Evolutionary conservation across 1,140 invertebrate genomes (phyloP).

Genomic region (Calliphora vicina): DNA sequence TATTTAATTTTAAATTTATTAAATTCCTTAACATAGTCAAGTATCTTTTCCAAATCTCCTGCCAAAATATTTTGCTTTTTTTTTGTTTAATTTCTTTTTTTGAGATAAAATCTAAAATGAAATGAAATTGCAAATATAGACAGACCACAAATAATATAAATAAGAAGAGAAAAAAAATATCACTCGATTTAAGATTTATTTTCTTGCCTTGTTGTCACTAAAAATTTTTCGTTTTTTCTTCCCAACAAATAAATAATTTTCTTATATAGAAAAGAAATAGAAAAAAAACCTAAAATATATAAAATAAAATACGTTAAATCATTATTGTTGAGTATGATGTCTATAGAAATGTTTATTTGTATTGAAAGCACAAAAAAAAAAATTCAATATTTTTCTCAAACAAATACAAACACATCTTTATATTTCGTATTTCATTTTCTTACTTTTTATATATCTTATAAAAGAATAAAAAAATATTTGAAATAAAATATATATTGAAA

Average conservation of each 20-base stretch:
- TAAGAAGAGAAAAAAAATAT: background rate
- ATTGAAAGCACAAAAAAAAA: background rate
- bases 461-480: background rate
- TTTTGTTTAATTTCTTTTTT: background rate
- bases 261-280: no score
- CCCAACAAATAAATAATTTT: background rate
- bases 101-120: background rate
- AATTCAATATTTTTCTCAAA: background rate
- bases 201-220: background rate
- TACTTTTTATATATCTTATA: background rate
- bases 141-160: slow-evolving; percentile 20
- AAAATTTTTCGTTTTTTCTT: background rate
- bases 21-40: background rate
- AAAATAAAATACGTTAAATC: background rate
- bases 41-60: background rate
- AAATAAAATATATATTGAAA: background rate
- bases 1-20: no score
- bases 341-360: background rate
- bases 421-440: background rate
- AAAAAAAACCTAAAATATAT: background rate
- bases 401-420: background rate
- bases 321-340: background rate
- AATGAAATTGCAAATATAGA: slow-evolving; percentile 27
- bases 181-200: background rate
- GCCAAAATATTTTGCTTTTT: background rate